Percentiles rank a stretch among this genome's conserved stretches.
Conservation (phyloP, 2,113 vertebrate genomes). For the Aegithalos caudatus region DNA sequence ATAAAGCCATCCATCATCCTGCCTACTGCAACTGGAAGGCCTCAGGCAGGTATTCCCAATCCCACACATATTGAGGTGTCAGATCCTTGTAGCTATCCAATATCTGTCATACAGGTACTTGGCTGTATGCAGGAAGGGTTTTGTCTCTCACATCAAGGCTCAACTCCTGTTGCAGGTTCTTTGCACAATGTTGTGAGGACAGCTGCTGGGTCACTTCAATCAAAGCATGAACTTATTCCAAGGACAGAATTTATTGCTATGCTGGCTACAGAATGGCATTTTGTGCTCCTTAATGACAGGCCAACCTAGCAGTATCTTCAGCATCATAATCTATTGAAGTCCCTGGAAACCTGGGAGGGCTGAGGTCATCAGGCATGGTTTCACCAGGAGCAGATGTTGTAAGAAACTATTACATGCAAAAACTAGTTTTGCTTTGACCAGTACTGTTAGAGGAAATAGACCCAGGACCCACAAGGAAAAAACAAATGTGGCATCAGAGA, state of each 20-base stretch:
- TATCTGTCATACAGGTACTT: background rate
- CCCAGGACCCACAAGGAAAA: background rate
- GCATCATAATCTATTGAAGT: fast-evolving
- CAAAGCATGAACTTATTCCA: background rate
- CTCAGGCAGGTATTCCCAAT: background rate
- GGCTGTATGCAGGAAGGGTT: background rate
- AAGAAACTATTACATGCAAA: background rate
- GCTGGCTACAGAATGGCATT: background rate
- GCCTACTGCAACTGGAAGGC: background rate
- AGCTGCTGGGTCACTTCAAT: background rate
- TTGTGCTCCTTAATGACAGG: background rate
- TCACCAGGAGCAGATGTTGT: background rate
- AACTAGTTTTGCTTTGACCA: background rate
- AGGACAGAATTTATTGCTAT: background rate
- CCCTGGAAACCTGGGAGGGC: background rate
- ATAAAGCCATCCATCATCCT: background rate
- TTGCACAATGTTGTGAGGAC: fast-evolving
- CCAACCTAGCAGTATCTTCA: fast-evolving
- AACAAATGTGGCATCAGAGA: background rate
- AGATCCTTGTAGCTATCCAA: background rate
- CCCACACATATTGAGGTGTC: background rate
- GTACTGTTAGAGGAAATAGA: background rate
- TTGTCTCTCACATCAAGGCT: background rate
- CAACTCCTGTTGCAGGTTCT: background rate
- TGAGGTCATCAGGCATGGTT: background rate